Evolutionary conservation across 2,888 invertebrate species (phyloP).

Genomic region (Blastobasis lacticolella): DNA sequence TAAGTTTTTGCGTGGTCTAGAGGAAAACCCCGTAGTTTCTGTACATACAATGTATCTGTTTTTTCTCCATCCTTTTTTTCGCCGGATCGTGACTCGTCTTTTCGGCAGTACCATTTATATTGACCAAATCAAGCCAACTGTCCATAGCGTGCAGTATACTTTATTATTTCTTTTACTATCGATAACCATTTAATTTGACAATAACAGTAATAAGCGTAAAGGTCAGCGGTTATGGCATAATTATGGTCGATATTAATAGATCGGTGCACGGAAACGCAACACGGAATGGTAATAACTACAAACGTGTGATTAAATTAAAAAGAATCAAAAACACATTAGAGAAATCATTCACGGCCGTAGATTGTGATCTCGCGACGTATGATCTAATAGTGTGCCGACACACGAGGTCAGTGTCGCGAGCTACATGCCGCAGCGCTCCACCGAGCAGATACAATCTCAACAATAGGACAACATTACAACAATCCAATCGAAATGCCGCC

Average conservation of each 20-base stretch:
- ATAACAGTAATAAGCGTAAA: conserved; percentile 12
- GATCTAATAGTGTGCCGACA: conserved; percentile 24
- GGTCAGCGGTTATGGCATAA: conserved; percentile 20
- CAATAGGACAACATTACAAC: conserved; percentile 17
- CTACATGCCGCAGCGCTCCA: conserved; percentile 16
- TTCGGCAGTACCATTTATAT: conserved; percentile 1
- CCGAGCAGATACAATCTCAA: conserved; percentile 22
- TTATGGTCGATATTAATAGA: conserved; percentile 19
- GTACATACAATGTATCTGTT: too few species aligned
- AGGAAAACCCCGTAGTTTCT: too few species aligned
- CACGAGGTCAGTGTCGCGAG: conserved; percentile 29
- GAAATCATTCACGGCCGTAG: conserved; percentile 23
- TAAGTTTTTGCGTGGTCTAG: too few species aligned
- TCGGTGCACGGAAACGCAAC: conserved; percentile 25
- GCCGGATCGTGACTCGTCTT: conserved; percentile 13
- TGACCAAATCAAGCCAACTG: too few species aligned
- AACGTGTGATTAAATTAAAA: conserved; percentile 18
- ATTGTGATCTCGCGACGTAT: conserved; percentile 15
- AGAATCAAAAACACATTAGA: conserved; percentile 15
- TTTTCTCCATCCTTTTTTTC: conserved; percentile 3
- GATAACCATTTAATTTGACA: conserved; percentile 9
- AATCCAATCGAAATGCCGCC: conserved; percentile 12
- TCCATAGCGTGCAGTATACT: neutral
- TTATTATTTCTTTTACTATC: neutral
- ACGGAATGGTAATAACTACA: conserved; percentile 12